These are phyloP conservation scores for Anthophora plumipes DNA, from an alignment of 2,888 invertebrate genomes.

Conservation along the genomic window DNA sequence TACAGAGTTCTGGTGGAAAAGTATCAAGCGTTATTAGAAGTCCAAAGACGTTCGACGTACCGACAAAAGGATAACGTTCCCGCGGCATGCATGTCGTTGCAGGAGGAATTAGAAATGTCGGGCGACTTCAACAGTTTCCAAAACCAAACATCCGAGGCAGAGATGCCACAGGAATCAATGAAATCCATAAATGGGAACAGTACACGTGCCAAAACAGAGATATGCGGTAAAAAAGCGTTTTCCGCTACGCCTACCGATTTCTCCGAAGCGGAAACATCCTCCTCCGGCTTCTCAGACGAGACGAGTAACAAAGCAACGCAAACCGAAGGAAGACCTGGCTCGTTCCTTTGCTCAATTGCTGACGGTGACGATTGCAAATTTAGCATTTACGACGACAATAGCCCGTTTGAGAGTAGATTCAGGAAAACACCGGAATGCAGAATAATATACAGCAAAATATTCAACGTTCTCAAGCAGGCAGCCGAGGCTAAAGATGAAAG, in stretches of 20 bases:
- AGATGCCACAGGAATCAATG: slow-evolving; percentile 50
- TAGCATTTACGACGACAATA: slow-evolving; percentile 92
- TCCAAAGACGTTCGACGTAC: slow-evolving; percentile 88
- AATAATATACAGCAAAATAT: slow-evolving; percentile 93
- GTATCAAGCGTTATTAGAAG: slow-evolving; percentile 92
- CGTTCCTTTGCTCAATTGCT: slow-evolving; percentile 93
- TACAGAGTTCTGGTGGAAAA: slow-evolving; percentile 93
- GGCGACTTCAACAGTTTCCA: slow-evolving; percentile 89
- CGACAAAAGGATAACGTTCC: slow-evolving; percentile 72
- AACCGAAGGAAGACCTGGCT: slow-evolving; percentile 92
- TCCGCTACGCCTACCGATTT: slow-evolving; percentile 93
- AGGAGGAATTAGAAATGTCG: slow-evolving; percentile 91
- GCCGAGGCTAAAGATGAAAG: slow-evolving; percentile 93
- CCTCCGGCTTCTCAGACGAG: slow-evolving; percentile 94
- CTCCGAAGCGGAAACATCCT: slow-evolving; percentile 94
- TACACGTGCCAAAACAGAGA: slow-evolving; percentile 56
- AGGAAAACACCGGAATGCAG: slow-evolving; percentile 93
- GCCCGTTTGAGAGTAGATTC: slow-evolving; percentile 92
- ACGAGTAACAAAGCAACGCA: slow-evolving; percentile 92
- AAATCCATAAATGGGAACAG: slow-evolving; percentile 33
- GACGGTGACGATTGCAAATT: slow-evolving; percentile 94
- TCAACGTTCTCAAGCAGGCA: slow-evolving; percentile 92
- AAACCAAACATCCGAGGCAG: slow-evolving; percentile 65
- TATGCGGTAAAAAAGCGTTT: slow-evolving; percentile 75
- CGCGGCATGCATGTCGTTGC: slow-evolving; percentile 85